Percentiles rank a stretch among this genome's conserved stretches.
phyloP scores from a whole-genome alignment of 2,797 vertebrate species.

The Pseudochirops corinnae region DNA sequence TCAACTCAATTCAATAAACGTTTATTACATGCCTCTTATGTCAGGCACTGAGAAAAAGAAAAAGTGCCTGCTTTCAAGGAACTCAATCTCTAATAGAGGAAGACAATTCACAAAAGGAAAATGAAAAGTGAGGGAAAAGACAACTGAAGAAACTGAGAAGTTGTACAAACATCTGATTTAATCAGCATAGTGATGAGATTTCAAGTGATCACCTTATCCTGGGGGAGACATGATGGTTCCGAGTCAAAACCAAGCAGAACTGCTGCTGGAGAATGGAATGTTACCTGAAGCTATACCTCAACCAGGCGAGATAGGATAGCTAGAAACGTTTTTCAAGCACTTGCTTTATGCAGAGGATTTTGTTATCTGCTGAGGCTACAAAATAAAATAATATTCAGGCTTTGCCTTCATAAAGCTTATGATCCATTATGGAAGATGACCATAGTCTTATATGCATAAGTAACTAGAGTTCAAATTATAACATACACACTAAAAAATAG shows the following conservation, averaged over 20 bases:
- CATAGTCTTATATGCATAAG: background rate
- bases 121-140: background rate
- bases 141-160: background rate
- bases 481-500: background rate
- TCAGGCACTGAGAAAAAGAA: background rate
- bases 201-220: background rate
- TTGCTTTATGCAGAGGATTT: background rate
- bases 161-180: background rate
- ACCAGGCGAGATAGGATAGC: background rate
- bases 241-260: background rate
- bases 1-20: background rate
- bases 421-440: background rate
- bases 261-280: background rate
- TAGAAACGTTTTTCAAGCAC: background rate
- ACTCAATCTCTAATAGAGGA: background rate
- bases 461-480: background rate
- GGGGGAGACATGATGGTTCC: background rate
- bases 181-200: background rate
- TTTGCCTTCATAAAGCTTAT: background rate
- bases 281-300: background rate
- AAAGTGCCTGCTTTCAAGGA: background rate
- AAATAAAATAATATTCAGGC: background rate
- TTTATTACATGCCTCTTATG: background rate
- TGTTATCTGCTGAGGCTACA: background rate
- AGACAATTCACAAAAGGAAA: background rate